Evolutionary conservation across 2,113 vertebrate species (phyloP).

Genomic region (Procapra przewalskii): DNA sequence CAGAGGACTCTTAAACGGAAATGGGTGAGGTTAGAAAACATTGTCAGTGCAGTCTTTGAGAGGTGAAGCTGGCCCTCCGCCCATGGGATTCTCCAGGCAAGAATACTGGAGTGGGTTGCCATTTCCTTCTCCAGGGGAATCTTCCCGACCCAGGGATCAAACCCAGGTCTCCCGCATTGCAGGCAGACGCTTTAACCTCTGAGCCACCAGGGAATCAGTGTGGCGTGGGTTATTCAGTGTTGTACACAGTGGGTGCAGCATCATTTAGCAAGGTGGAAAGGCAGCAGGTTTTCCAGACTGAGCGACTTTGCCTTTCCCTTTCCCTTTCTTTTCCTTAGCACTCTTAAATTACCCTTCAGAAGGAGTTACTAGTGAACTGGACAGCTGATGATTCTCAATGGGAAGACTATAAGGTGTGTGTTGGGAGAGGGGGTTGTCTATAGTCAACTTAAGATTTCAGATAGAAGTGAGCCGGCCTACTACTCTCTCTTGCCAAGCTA

Average conservation of each 20-base stretch:
- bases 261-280: background rate
- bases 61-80: background rate
- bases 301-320: too few species aligned
- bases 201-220: background rate
- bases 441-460: background rate
- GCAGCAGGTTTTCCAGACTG: background rate
- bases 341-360: background rate
- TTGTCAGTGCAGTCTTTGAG: fast-evolving
- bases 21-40: background rate
- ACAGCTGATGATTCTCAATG: background rate
- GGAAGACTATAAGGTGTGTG: background rate
- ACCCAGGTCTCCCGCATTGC: too few species aligned
- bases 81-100: too few species aligned
- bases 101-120: too few species aligned
- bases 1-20: background rate
- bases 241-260: fast-evolving
- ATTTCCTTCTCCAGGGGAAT: too few species aligned
- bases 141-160: too few species aligned
- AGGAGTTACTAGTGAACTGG: background rate
- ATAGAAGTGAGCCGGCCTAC: background rate
- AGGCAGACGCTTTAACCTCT: too few species aligned
- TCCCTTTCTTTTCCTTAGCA: background rate
- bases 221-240: background rate
- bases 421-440: background rate
- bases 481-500: background rate